phyloP scores from a whole-genome alignment of 2,113 vertebrate genomes.

The Gadus macrocephalus region DNA sequence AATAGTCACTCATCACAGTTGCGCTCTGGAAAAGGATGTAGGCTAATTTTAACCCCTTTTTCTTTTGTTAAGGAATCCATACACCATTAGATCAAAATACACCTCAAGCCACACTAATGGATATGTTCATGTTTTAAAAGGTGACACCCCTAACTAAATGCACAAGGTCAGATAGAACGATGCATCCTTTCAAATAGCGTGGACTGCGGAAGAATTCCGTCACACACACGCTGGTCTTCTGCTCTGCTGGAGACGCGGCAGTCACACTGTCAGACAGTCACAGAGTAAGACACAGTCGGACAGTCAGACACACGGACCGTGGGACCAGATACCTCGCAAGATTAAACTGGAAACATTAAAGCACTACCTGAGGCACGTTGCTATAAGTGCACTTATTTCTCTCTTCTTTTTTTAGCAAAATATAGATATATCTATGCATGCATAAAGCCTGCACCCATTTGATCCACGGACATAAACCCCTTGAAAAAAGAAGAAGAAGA shows the following conservation, averaged over 20 bases:
- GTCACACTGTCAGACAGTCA: slow-evolving; percentile 14
- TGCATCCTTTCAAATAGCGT: slow-evolving; percentile 3
- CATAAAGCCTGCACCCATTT: slow-evolving; percentile 21
- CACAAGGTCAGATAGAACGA: slow-evolving; percentile 9
- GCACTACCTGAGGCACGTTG: slow-evolving; percentile 21
- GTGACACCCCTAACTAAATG: slow-evolving; percentile 18
- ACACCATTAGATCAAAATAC: not conserved
- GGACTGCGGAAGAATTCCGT: not conserved
- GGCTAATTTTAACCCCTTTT: slow-evolving; percentile 6
- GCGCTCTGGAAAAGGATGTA: slow-evolving; percentile 12
- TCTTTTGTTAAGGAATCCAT: slow-evolving; percentile 20
- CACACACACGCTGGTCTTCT: not conserved
- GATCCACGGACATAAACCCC: slow-evolving; percentile 23
- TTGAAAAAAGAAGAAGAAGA: not conserved
- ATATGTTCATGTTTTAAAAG: slow-evolving; percentile 17
- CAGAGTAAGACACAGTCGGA: slow-evolving; percentile 21
- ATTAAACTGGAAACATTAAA: slow-evolving; percentile 23
- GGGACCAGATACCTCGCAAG: slow-evolving; percentile 6
- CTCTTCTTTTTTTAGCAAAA: slow-evolving; percentile 3
- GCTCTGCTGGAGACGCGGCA: slow-evolving; percentile 19
- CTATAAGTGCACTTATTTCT: slow-evolving; percentile 48
- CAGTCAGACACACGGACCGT: not conserved
- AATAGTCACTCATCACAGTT: slow-evolving; percentile 56
- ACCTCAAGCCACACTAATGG: not conserved
- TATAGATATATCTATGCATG: slow-evolving; percentile 20